phyloP scores from a whole-genome alignment of 1,140 invertebrate genomes.

The Euborellia annulipes region DNA sequence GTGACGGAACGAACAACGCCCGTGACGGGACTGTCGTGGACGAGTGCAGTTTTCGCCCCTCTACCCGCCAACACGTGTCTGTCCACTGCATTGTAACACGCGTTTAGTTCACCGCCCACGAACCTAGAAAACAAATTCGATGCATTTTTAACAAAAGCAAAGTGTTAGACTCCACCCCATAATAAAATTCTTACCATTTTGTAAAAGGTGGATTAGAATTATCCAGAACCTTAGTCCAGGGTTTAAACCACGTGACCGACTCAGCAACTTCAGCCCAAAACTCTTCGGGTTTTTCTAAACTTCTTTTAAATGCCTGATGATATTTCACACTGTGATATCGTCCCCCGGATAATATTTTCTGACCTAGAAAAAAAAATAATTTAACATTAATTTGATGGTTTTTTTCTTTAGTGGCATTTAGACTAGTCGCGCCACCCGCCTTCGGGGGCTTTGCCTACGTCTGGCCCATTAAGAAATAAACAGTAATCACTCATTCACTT shows the following conservation, averaged over 20 bases:
- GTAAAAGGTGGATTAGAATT: conserved; percentile 69
- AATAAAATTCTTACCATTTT: conserved; percentile 87
- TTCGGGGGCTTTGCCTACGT: no score
- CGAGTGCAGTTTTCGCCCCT: conserved; percentile 63
- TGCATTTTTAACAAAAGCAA: no score
- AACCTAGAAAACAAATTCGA: conserved; percentile 38
- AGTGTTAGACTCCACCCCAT: no score
- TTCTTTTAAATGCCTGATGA: conserved; percentile 44
- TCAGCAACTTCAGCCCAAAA: conserved; percentile 71
- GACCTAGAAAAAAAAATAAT: no score
- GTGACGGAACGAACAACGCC: conserved; percentile 56
- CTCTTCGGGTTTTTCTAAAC: conserved; percentile 59
- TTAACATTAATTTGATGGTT: no score
- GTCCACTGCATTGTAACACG: conserved; percentile 85
- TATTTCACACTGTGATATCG: conserved; percentile 33
- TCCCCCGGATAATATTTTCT: no score
- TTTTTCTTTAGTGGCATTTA: no score
- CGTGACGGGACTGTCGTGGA: conserved; percentile 80
- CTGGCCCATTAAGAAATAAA: no score
- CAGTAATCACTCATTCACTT: no score
- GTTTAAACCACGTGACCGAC: conserved; percentile 61
- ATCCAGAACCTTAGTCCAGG: conserved; percentile 71
- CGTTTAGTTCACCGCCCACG: conserved; percentile 77
- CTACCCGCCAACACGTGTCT: conserved; percentile 65
- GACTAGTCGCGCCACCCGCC: no score